Evolutionary conservation across 2,113 vertebrate species (phyloP).

Genomic region (Notothenia rossii): DNA sequence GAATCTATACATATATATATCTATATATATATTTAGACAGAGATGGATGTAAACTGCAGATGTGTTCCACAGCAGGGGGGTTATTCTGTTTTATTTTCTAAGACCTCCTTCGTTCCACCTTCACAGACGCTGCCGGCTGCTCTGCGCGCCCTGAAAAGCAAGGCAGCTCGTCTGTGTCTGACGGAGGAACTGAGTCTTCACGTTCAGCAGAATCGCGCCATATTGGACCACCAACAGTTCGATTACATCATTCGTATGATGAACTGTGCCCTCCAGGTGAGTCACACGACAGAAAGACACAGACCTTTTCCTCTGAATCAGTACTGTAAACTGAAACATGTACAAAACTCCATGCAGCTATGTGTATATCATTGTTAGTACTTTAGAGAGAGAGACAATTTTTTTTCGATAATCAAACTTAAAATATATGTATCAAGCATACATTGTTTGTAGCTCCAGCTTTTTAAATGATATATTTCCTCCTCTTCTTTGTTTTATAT

Average conservation of each 20-base stretch:
- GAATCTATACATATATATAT: too few relatives aligned
- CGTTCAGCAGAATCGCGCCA: constrained; percentile 94
- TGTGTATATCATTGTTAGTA: not conserved
- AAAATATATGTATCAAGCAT: not conserved
- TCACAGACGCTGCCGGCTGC: constrained; percentile 93
- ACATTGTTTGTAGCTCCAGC: not conserved
- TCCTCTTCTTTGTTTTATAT: not conserved
- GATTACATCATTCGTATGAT: constrained; percentile 97
- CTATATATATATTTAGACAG: too few relatives aligned
- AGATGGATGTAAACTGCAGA: too few relatives aligned
- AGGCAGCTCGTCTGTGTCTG: constrained; percentile 94
- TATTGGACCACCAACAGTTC: constrained; percentile 98
- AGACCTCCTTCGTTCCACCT: not conserved
- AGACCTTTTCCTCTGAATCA: not conserved
- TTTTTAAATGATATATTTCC: too few relatives aligned
- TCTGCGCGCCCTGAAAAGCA: constrained; percentile 94
- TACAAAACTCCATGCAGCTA: not conserved
- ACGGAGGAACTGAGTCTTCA: constrained; percentile 93
- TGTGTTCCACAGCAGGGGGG: too few relatives aligned
- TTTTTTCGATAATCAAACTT: not conserved
- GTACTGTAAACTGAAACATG: not conserved
- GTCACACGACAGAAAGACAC: constrained; percentile 2
- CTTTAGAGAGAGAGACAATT: not conserved
- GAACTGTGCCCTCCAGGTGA: constrained; percentile 97
- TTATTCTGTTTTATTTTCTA: not conserved